Conservation (phyloP, 2,113 vertebrate genomes). For the Odocoileus virginianus region DNA sequence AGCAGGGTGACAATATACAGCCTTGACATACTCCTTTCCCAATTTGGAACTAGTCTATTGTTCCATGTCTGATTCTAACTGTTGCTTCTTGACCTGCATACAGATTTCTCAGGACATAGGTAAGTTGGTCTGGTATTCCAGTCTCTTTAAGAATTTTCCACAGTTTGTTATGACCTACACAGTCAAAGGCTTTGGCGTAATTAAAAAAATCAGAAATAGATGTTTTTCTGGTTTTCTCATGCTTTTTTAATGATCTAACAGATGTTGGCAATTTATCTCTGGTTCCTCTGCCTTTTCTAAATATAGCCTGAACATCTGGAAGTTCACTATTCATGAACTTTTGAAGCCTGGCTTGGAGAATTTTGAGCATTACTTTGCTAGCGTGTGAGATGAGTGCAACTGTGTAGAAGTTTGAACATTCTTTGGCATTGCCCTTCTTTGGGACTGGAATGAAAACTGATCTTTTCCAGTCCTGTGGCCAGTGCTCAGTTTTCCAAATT, state of each 20-base stretch:
- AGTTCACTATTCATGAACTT: not conserved
- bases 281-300: not conserved
- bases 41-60: not conserved
- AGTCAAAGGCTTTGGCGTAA: not conserved
- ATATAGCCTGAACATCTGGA: not conserved
- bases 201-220: not conserved
- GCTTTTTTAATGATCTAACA: not conserved
- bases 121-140: not conserved
- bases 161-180: not conserved
- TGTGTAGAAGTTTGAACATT: not conserved
- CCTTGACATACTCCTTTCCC: not conserved
- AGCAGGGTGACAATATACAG: not conserved
- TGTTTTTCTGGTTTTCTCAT: not conserved
- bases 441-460: not conserved
- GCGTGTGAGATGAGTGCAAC: not conserved
- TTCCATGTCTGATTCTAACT: not conserved
- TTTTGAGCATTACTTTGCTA: not conserved
- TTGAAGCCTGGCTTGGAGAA: not conserved
- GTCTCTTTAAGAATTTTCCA: not conserved
- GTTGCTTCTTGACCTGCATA: not conserved
- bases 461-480: not conserved
- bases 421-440: not conserved
- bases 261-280: not conserved
- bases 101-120: not conserved
- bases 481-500: not conserved